Evolutionary conservation across 2,113 vertebrate genomes (phyloP), one percentile per base, ranked within the genome.

Genomic region (Choloepus hoffmanni): DNA sequence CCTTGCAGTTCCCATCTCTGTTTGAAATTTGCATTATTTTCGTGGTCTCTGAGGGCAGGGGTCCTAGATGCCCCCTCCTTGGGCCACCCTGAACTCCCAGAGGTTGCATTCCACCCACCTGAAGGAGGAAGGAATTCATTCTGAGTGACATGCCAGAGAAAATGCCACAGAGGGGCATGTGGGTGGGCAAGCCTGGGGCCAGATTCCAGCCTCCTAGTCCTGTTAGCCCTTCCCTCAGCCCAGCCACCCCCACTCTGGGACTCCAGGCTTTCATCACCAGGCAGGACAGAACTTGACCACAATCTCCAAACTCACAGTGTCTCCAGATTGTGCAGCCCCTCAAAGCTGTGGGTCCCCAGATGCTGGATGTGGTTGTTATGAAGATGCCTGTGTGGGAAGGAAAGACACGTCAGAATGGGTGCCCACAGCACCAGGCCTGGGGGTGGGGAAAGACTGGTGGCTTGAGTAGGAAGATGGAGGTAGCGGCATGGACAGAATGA

Each of bases 351-450:
- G 89, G 98, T 98, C 84, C 99, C 99, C 98, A 99, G 98, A 85
- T 97, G 99, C 96, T 98, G 98, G 98, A 99, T 99, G 92, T 98
- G 98, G 98, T 99, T 99, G 98, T 99, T 99, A 97, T 99, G 99
- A 95, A 99, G 99, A 98, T 99, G 99, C 90, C 99, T 99, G 98
- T 68, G 97, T 95, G 97, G 97, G 97, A 96, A 97, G 96, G 90
- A 90, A 91, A 93, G 92, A 95, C 13, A 4, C 3, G 14, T 94
- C 90, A 98, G 97, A 88, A 50, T 36, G 94, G 78, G 48, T 0
- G n/a, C 45, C 15, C 19, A 4, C 16, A 19, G 50, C 40, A 0
- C 18, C 0, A 0, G 45, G 48, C 28, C 63, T 16, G 2, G 73
- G 70, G 50, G 10, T 11, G 11, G 65, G 7, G 26, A 23, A 48